Conservation (phyloP, 2,797 vertebrate species). For the Takifugu ocellatus region DNA sequence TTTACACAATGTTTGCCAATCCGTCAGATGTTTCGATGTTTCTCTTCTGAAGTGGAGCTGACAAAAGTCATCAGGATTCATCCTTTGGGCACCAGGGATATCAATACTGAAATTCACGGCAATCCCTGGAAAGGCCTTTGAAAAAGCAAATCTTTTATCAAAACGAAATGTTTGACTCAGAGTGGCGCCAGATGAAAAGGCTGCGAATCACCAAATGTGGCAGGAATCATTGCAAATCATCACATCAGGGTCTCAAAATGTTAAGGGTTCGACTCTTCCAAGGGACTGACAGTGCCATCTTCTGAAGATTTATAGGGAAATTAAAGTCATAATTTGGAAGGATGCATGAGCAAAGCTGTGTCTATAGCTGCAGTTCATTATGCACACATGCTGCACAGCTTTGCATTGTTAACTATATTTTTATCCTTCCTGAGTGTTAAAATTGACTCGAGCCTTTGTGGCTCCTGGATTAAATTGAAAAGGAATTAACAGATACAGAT, state of each 20-base stretch:
- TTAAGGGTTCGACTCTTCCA: constrained; percentile 1
- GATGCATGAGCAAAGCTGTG: constrained; percentile 1
- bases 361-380: constrained; percentile 11
- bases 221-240: no score
- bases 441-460: constrained; percentile 21
- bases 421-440: constrained; percentile 10
- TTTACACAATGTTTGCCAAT: constrained; percentile 4
- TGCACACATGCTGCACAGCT: constrained; percentile 11
- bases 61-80: constrained; percentile 6
- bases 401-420: constrained; percentile 3
- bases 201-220: background rate
- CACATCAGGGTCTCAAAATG: constrained; percentile 1
- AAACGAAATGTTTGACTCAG: constrained; percentile 2
- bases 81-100: constrained; percentile 2
- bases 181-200: constrained; percentile 1
- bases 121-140: background rate
- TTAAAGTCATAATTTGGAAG: constrained; percentile 5
- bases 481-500: constrained; percentile 6
- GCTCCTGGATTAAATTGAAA: constrained; percentile 2
- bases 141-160: constrained; percentile 1
- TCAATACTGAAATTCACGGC: background rate
- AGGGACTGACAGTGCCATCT: background rate
- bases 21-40: constrained; percentile 7
- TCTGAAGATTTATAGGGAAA: background rate
- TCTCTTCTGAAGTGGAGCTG: constrained; percentile 8